Evolutionary conservation across 2,888 invertebrate genomes (phyloP), one percentile per base, ranked within the genome.

Genomic region (Drosophila robusta): DNA sequence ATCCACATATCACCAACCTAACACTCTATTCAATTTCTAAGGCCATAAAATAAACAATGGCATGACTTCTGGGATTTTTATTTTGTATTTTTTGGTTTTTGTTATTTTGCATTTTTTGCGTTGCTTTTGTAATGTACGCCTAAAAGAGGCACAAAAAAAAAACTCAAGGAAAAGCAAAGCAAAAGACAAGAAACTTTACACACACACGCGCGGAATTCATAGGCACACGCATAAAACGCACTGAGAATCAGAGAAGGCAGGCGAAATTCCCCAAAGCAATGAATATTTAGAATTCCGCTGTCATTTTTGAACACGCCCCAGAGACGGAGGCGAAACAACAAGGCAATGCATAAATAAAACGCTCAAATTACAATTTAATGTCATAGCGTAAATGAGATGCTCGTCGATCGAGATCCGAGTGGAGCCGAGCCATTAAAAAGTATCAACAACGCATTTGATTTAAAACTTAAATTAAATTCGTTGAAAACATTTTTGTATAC

Each of bases 381-480:
- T 64, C 57, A 58, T 66, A 51, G 45, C 70, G 61, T 34, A 34
- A 51, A 36, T 60, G 61, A 51, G 57, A 55, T 46, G 26, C 29
- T 32, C 22, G 4, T 9, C 36, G 16, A 44, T 54, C 26, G 32
- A 51, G 51, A 42, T 45, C 32, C 14, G n/a, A 34, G 18, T 22
- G 18, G 12, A 54, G 14, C 14, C n/a, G 14, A 26, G 45, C 51
- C 57, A 74, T 70, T 68, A 61, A 71, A 78, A 71, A 68, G 49
- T 51, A 57, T 49, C 18, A 56, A 51, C 42, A 58, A 49, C 56
- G 46, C 44, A 70, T 72, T 66, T 64, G 63, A 65, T 56, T 65
- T 65, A 62, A 68, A 76, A 79, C 68, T 73, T 79, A 47, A 72
- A 72, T 68, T 52, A 72, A 75, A 79, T 78, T 76, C 76, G 73